Evolutionary conservation across 2,888 invertebrate genomes (phyloP), one percentile per base, ranked within the genome.

Genomic region (Drosophila falleni): DNA sequence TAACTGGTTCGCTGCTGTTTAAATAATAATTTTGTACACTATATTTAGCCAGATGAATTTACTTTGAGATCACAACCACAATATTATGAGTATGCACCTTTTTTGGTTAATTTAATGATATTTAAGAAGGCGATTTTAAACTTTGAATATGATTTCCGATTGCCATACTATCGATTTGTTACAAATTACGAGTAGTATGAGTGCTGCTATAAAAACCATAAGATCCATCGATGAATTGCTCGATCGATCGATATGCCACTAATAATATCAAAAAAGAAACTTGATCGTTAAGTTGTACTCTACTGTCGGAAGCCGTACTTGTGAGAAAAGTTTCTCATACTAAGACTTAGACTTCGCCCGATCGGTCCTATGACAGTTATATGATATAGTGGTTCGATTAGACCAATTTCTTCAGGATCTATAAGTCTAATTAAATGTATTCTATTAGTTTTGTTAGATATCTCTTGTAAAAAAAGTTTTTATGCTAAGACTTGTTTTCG

Each of bases 61-160:
- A 41, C 11, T 8, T 53, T 5, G 15, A 16, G 16, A 19, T 19
- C 53, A 19, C 10, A 46, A 19, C 5, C 11, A 2, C 15, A 41
- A 16, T 35, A 5, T 41, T 35, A 37, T 58, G 16, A 46, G 26
- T 33, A 16, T 16, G 23, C 15, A 13, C 47, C 62, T 16, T 35
- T 15, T 62, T 23, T 55, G 63, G 35, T 42, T 61, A 61, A 67
- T 73, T 78, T 69, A 63, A 77, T 73, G 46, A 63, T 54, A 49
- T 39, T 1, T 49, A 37, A 50, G n/a, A 51, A 66, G 63, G 60
- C 11, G 62, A 35, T 63, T 63, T 62, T 39, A 54, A 75, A 51
- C 51, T 59, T 39, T 35, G 42, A 56, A 60, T 37, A 3, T 49
- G 50, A 61, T 71, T 62, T 58, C 33, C 37, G 39, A 16, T 58